Conservation (phyloP, 2,888 invertebrate genomes). For the Eilema griseolum region DNA sequence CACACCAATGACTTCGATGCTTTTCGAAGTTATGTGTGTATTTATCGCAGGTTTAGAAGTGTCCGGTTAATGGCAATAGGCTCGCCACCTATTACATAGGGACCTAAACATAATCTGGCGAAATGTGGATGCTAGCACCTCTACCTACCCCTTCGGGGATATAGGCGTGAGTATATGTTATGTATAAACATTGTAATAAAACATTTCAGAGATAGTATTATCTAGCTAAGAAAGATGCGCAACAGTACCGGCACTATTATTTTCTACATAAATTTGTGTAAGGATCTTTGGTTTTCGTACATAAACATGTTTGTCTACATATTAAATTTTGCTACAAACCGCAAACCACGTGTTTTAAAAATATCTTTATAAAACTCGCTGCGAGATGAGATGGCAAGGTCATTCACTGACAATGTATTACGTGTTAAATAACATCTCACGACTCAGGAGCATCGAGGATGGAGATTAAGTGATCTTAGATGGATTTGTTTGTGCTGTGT, state of each 20-base stretch:
- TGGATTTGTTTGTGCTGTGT: not conserved
- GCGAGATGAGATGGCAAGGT: not conserved
- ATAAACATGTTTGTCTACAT: not conserved
- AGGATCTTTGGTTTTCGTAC: not conserved
- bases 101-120: too few relatives aligned
- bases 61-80: too few relatives aligned
- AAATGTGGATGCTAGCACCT: too few relatives aligned
- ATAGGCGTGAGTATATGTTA: too few relatives aligned
- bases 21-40: too few relatives aligned
- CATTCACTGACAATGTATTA: constrained; percentile 1
- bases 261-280: not conserved
- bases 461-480: not conserved
- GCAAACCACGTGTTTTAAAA: not conserved
- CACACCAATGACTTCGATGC: too few relatives aligned
- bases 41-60: too few relatives aligned
- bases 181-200: too few relatives aligned
- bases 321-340: not conserved
- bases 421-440: not conserved
- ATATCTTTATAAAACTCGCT: not conserved
- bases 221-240: not conserved
- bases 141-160: too few relatives aligned
- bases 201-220: not conserved
- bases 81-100: too few relatives aligned
- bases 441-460: not conserved
- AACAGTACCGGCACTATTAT: not conserved